phyloP scores from a whole-genome alignment of 1,140 invertebrate species.

The Microvelia longipes region DNA sequence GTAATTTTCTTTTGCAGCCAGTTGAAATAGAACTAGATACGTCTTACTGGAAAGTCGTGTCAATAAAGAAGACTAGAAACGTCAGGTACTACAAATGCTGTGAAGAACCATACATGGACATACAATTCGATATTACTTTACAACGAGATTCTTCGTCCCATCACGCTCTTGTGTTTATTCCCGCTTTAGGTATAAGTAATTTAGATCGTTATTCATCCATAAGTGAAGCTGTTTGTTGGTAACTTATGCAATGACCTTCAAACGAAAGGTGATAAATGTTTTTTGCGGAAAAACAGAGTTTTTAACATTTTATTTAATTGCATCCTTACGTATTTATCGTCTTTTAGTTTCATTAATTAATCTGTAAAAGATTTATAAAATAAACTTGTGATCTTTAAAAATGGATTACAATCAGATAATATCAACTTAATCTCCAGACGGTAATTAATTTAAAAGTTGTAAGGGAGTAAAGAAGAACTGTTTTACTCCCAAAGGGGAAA shows the following conservation, averaged over 20 bases:
- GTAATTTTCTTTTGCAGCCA: not conserved
- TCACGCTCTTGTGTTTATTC: conserved; percentile 41
- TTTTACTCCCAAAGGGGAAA: no score
- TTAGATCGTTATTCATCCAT: conserved; percentile 13
- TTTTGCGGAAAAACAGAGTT: not conserved
- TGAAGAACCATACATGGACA: conserved; percentile 36
- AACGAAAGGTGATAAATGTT: not conserved
- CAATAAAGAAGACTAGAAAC: conserved; percentile 29
- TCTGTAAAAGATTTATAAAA: no score
- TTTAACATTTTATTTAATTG: no score
- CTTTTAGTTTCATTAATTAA: no score
- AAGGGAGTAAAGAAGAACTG: no score
- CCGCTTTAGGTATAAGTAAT: conserved; percentile 43
- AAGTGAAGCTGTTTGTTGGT: not conserved
- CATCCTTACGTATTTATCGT: no score
- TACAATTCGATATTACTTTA: conserved; percentile 37
- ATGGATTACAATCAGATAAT: no score
- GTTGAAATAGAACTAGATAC: conserved; percentile 27
- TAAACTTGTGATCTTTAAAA: no score
- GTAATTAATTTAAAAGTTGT: no score
- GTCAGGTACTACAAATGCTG: conserved; percentile 34
- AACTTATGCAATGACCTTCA: not conserved
- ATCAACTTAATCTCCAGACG: no score
- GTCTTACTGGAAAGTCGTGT: conserved; percentile 40
- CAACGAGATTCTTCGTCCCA: conserved; percentile 42